phyloP scores from a whole-genome alignment of 1,140 invertebrate species.

The Trichonephila clavata region DNA sequence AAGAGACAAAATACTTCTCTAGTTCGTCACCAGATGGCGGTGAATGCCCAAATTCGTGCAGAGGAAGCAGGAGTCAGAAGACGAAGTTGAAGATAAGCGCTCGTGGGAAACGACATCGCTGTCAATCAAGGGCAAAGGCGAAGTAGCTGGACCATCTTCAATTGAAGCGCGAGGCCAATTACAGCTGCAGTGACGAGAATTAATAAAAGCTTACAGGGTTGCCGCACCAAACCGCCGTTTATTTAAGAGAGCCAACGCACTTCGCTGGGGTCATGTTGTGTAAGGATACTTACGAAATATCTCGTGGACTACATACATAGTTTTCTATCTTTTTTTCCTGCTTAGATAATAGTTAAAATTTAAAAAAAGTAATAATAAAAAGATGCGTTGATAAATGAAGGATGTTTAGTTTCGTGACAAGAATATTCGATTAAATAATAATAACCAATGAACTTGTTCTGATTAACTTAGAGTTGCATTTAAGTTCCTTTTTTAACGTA shows the following conservation, averaged over 20 bases:
- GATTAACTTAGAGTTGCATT: too few relatives aligned
- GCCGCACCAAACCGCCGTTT: not conserved
- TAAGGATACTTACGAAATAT: not conserved
- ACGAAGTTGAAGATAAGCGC: not conserved
- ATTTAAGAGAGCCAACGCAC: constrained; percentile 13
- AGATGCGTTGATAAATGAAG: too few relatives aligned
- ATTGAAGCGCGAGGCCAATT: constrained; percentile 51
- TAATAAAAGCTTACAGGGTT: constrained; percentile 68
- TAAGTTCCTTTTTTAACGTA: too few relatives aligned
- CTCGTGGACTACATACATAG: too few relatives aligned
- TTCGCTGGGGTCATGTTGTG: not conserved
- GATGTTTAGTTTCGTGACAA: too few relatives aligned
- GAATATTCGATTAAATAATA: not conserved
- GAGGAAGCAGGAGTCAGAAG: not conserved
- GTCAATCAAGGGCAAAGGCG: constrained; percentile 69
- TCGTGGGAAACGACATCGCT: constrained; percentile 65
- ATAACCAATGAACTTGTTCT: too few relatives aligned
- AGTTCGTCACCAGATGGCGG: not conserved
- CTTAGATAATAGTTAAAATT: too few relatives aligned
- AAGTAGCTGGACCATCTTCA: constrained; percentile 63
- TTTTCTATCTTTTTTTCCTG: too few relatives aligned
- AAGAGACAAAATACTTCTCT: not conserved
- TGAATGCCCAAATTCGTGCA: not conserved
- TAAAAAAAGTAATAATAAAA: too few relatives aligned
- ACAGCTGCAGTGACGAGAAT: constrained; percentile 69